phyloP scores from a whole-genome alignment of 1,140 invertebrate species.

The Dendrolimus punctatus region DNA sequence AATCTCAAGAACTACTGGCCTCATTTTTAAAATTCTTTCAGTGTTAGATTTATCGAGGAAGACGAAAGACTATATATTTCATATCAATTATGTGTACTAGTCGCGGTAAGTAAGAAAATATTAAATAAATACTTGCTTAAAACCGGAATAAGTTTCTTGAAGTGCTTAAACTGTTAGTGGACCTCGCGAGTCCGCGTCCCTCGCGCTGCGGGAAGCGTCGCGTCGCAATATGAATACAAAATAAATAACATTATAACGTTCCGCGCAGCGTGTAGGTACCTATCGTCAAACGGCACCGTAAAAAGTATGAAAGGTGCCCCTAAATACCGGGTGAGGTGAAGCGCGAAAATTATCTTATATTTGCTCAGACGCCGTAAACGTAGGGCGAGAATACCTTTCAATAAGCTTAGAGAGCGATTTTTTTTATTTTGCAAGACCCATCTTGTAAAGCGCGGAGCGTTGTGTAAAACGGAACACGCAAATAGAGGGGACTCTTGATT shows the following conservation, averaged over 20 bases:
- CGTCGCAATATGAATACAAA: slow-evolving; percentile 47
- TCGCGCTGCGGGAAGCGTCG: neutral
- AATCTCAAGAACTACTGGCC: no score
- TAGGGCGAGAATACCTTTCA: slow-evolving; percentile 68
- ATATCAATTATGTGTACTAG: no score
- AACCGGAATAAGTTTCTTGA: no score
- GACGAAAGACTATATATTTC: no score
- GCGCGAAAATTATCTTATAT: slow-evolving; percentile 70
- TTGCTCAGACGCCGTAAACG: slow-evolving; percentile 67
- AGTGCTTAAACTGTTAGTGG: neutral
- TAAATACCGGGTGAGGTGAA: slow-evolving; percentile 66
- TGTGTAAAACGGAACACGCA: slow-evolving; percentile 47
- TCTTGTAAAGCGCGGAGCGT: slow-evolving; percentile 46
- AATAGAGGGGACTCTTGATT: slow-evolving; percentile 49
- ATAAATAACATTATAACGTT: slow-evolving; percentile 57
- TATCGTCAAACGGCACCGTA: slow-evolving; percentile 54
- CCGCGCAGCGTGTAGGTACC: slow-evolving; percentile 27
- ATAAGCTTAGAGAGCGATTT: slow-evolving; percentile 66
- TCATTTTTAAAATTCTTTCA: no score
- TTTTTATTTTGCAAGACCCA: slow-evolving; percentile 47
- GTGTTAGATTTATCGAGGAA: no score
- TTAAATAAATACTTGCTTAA: no score
- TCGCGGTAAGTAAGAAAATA: no score
- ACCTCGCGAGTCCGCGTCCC: slow-evolving; percentile 6
- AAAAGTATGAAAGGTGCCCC: slow-evolving; percentile 67